Evolutionary conservation across 2,888 invertebrate species (phyloP), one percentile per base, ranked within the genome.

Genomic region (Agrilus biguttatus): DNA sequence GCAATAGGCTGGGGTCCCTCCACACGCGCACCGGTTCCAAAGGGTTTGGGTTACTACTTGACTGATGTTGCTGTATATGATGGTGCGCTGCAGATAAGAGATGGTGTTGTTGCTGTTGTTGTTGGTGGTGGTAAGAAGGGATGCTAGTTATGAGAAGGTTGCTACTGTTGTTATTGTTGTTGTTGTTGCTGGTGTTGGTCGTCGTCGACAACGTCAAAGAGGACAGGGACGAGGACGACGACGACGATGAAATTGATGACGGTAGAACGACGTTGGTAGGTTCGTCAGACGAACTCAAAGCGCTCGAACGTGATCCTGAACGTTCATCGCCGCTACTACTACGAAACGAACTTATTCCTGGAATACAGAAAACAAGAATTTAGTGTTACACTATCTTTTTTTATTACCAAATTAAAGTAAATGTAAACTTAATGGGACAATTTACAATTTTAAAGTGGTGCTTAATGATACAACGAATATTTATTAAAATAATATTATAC

Each of bases 251-350:
- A 28, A 28, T 28, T 28, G 28, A 28, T 28, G 45, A 58, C 55
- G 34, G 56, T 56, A 64, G 65, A 60, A 68, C 63, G 57, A 65
- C 71, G 64, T 69, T 69, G 55, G 68, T 74, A 55, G 77, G 77
- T 68, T 80, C 80, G 68, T 80, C 81, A 62, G 79, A 77, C 69
- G 75, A 75, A 63, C 81, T 82, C 64, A 83, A 73, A 64, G 82
- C 82, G 67, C 80, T 80, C 65, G 74, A 74, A 49, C 82, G 75
- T 64, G 80, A 81, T 61, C 82, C 83, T 66, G 80, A 80, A 56
- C 83, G 77, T 68, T 83, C 83, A 73, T 83, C 83, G 60, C 76
- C 75, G 58, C 73, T 73, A 57, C 77, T 76, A 59, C 80, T 80
- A 56, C 82, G 74, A 60, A 82, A 70, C 44, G 82, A 82, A 68